Evolutionary conservation across 2,797 vertebrate genomes (phyloP), one percentile per base, ranked within the genome.

Genomic region (Melanotaenia boesemani): DNA sequence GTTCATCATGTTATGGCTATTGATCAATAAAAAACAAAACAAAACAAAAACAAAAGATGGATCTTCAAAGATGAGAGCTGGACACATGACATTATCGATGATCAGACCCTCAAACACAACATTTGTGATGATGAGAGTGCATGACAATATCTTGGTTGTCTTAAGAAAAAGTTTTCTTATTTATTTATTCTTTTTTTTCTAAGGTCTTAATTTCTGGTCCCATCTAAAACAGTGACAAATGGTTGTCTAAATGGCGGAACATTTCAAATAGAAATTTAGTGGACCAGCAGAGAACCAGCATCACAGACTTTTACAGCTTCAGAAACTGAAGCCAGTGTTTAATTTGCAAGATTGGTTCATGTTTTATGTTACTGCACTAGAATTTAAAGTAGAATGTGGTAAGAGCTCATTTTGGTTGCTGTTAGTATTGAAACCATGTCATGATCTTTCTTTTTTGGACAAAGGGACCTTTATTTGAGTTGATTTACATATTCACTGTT

Each of bases 91-190:
- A 3, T 6, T 41, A 39, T 71, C 54, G 55, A 13, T 20, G 15
- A 62, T 59, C 46, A 20, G 65, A 67, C 46, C 28, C 61, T 2
- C 44, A 16, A 16, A 60, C 24, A 60, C 52, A 55, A 54, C 6
- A 52, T 77, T 57, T 74, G 59, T 81, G 84, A 86, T 85, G 74
- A 90, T 73, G 72, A 3, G 79, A 76, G 90, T 89, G 93, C 91
- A 90, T 93, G 89, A 93, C 86, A 89, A 90, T 90, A 86, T 90
- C 80, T 93, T 66, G 64, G 68, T 78, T 81, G 72, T 86, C 74
- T 84, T 72, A 65, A 79, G 32, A 41, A 34, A 70, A 32, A 60
- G 62, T 20, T 44, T 28, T 55, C 69, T 4, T 20, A 16, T 46
- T 20, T 46, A 46, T 46, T 18, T 44, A 44, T 44, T 18, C 1